Base-by-base conservation (phyloP, 2,797 vertebrate genomes). In the Mus spretus region DNA sequence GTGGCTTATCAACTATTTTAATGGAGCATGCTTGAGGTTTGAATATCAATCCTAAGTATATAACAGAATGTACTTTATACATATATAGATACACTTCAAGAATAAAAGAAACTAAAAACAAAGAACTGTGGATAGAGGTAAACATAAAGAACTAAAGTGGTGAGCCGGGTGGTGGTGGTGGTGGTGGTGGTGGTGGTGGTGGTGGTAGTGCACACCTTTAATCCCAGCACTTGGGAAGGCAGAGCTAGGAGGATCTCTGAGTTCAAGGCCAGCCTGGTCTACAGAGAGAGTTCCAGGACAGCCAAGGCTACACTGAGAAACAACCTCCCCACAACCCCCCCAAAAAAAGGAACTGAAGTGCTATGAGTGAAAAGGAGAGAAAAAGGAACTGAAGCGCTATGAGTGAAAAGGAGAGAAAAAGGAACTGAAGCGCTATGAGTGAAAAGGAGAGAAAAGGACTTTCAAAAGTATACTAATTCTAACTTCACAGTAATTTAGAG, bases 1-100 rank as follows among this genome's bases (percentile, higher is more conserved):
- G 87, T 93, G 40, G 85, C 53, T 95, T 63, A 82, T 22, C 95
- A 95, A 89, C 94, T 95, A 92, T 40, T 94, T 96, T 93, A 84
- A 84, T 55, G 77, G 17, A 55, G 75, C 77, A 81, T 81, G n/a
- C 47, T 57, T 78, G 57, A 90, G 14, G 93, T 94, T 57, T 89
- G 26, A 96, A n/a, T 91, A 81, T 59, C 44, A 91, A 37, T 63
- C 82, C 53, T 63, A 61, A 94, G 34, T 91, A 96, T 81, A 63
- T 90, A 96, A 95, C 26, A 93, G 26, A 96, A 95, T 77, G 37
- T 10, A 98, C 13, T 80, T 72, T 93, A 92, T 31, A 90, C 31
- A 61, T 61, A 44, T 5, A 31, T 77, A 89, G 1, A 34, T 75
- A 44, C 61, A 40, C 79, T 9, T 96, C 89, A 94, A 44, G 40